Evolutionary conservation across 2,888 invertebrate genomes (phyloP), one percentile per base, ranked within the genome.

Genomic region (Dichetophora obliterata): DNA sequence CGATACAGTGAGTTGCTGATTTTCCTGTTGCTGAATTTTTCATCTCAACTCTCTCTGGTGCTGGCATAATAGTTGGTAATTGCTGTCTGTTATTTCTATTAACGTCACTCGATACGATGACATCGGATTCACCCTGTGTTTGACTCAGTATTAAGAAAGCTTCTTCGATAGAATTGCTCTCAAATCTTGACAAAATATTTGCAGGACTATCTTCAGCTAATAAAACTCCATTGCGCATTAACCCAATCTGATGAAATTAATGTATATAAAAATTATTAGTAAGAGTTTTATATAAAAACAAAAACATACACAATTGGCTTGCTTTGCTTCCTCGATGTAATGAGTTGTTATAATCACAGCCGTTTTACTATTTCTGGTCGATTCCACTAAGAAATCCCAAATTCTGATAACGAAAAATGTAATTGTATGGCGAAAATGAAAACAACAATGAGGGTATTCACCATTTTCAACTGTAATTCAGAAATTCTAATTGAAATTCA

Each of bases 271-370:
- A 54, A 4, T 9, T 54, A 22, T 22, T 9, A n/a, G n/a, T n/a
- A n/a, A n/a, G n/a, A n/a, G 19, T 0, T n/a, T 19, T 1, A 11
- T 1, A 16, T 61, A 31, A 14, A 34, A 31, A 6, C 24, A 16
- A 19, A 9, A 48, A 84, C 90, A 90, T 90, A 96, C 96, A 89
- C 91, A 92, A 86, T 95, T 92, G 3, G 96, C 95, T 86, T 94
- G 93, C 84, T 93, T 93, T 3, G 97, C 95, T 90, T 98, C 98
- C 87, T 98, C 98, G 78, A 98, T 97, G 86, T 98, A 98, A 90
- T 98, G 98, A 16, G 98, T 98, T 0, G 98, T 98, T 76, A 98
- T 96, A 77, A 98, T 94, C 73, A 98, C 94, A 8, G 97, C 94
- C 77, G 93, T 92, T 48, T 94, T 93, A 63, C 92, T 91, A 82